Evolutionary conservation across 1,140 invertebrate species (phyloP).

Genomic region (Magallana gigas): DNA sequence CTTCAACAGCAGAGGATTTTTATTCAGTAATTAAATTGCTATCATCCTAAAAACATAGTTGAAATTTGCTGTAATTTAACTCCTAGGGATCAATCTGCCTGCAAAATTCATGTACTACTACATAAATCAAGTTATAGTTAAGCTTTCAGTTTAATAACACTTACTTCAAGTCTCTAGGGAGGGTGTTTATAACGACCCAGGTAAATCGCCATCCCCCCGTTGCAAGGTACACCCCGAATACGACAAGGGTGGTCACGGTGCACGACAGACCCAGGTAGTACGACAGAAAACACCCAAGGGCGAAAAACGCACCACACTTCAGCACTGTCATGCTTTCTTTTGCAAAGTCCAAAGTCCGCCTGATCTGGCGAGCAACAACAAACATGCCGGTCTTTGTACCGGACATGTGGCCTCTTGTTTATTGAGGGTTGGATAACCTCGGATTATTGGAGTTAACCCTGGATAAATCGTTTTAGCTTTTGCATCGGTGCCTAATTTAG

Average conservation of each 20-base stretch:
- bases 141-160: slow-evolving; percentile 9
- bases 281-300: slow-evolving; percentile 53
- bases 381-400: slow-evolving; percentile 49
- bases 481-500: no score
- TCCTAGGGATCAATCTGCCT: no score
- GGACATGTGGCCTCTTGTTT: slow-evolving; percentile 8
- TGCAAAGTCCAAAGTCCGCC: slow-evolving; percentile 32
- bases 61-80: no score
- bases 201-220: slow-evolving; percentile 73
- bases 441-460: background rate
- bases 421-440: background rate
- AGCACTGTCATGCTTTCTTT: slow-evolving; percentile 54
- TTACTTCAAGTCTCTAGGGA: slow-evolving; percentile 71
- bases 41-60: no score
- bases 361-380: slow-evolving; percentile 54
- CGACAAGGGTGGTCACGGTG: slow-evolving; percentile 49
- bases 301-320: slow-evolving; percentile 53
- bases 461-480: no score
- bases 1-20: no score
- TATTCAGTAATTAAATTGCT: no score
- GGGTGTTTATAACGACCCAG: slow-evolving; percentile 67
- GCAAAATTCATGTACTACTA: no score
- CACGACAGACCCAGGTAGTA: slow-evolving; percentile 51
- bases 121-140: no score
- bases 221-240: slow-evolving; percentile 65